phyloP scores from a whole-genome alignment of 2,113 vertebrate genomes.

The Bucco capensis region DNA sequence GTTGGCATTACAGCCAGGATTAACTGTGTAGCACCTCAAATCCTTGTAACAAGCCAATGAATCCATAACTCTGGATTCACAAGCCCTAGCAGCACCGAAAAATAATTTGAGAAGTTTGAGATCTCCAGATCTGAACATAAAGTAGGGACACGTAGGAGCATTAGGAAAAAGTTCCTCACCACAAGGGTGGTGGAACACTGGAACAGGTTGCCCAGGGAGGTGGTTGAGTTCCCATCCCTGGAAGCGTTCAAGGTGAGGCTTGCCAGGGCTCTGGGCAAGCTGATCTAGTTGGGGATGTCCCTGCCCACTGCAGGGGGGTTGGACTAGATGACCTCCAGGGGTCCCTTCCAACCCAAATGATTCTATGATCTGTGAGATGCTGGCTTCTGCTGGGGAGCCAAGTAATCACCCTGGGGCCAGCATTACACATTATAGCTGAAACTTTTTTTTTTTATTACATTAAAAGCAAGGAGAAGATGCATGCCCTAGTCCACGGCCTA shows the following conservation, averaged over 20 bases:
- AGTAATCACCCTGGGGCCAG: not conserved
- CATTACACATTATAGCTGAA: not conserved
- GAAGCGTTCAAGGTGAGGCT: too few species aligned
- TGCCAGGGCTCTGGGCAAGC: too few species aligned
- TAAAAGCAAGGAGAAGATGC: not conserved
- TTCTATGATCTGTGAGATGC: not conserved
- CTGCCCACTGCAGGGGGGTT: too few species aligned
- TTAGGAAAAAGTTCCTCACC: too few species aligned
- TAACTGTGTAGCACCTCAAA: not conserved
- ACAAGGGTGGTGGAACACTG: too few species aligned
- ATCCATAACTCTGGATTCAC: not conserved
- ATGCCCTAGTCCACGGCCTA: not conserved
- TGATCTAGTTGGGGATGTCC: too few species aligned
- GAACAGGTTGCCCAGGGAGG: too few species aligned
- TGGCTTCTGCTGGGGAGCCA: not conserved
- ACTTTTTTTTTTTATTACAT: not conserved
- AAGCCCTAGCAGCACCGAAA: not conserved
- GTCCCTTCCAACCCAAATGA: too few species aligned
- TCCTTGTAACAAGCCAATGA: not conserved
- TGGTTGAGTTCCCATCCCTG: too few species aligned
- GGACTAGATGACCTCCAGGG: too few species aligned
- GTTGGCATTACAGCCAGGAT: not conserved
- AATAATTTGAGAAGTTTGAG: not conserved
- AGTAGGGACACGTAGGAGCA: accelerated
- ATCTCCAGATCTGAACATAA: not conserved